phyloP scores from a whole-genome alignment of 2,888 invertebrate genomes.

The Lycophotia porphyrea region DNA sequence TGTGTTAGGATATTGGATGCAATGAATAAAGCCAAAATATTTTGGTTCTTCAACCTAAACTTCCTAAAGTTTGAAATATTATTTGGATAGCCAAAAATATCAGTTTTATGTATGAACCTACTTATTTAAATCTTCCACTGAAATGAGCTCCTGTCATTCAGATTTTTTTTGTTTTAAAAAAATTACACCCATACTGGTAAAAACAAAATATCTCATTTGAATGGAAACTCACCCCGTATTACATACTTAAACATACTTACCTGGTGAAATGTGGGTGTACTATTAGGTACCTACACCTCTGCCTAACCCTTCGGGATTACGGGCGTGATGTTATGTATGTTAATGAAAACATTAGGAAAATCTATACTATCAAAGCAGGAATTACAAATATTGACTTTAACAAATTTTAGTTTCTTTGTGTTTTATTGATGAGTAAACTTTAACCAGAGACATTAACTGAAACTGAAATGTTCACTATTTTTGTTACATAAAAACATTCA shows the following conservation, averaged over 20 bases:
- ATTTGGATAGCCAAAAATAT: background rate
- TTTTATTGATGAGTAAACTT: background rate
- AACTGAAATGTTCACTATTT: background rate
- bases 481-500: background rate
- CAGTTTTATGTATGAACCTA: background rate
- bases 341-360: background rate
- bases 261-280: too few species aligned
- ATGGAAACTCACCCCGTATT: too few species aligned
- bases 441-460: background rate
- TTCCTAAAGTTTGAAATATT: background rate
- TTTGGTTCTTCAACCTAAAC: background rate
- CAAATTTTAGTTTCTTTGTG: background rate
- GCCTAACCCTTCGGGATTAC: too few species aligned
- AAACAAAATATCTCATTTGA: background rate
- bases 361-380: background rate
- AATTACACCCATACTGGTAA: background rate
- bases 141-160: background rate
- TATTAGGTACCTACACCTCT: too few species aligned
- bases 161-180: background rate
- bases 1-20: background rate
- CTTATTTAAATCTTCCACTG: background rate
- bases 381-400: background rate
- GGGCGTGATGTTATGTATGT: too few species aligned
- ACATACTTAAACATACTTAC: too few species aligned
- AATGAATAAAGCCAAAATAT: background rate